Percentiles rank a stretch among this genome's conserved stretches.
Evolutionary conservation across 2,888 invertebrate genomes (phyloP).

Genomic region (Conistra vaccinii): DNA sequence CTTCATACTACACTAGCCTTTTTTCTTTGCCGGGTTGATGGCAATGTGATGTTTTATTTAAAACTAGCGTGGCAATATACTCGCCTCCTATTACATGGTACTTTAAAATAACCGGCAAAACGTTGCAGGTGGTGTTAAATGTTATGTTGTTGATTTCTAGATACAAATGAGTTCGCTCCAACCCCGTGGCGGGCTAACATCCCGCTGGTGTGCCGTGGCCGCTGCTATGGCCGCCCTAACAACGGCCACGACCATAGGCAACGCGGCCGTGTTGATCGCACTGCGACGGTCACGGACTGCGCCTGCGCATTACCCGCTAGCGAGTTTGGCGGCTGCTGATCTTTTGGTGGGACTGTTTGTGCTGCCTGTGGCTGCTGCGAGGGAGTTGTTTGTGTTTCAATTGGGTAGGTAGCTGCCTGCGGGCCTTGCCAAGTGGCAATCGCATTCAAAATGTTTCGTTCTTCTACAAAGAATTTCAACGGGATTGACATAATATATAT

Average conservation of each 20-base stretch:
- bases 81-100: too few species aligned
- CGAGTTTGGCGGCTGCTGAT: constrained; percentile 92
- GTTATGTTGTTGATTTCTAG: constrained; percentile 25
- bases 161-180: constrained; percentile 62
- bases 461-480: too few species aligned
- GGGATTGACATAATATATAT: too few species aligned
- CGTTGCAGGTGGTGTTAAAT: too few species aligned
- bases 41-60: too few species aligned
- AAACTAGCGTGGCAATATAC: too few species aligned
- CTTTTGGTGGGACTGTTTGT: constrained; percentile 91
- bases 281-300: constrained; percentile 76
- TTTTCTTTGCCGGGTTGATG: too few species aligned
- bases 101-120: too few species aligned
- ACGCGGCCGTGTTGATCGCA: constrained; percentile 79
- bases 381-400: constrained; percentile 90
- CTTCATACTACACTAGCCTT: too few species aligned
- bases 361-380: constrained; percentile 89
- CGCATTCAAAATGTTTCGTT: too few species aligned
- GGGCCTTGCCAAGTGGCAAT: too few species aligned
- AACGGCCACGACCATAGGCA: constrained; percentile 77
- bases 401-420: constrained; percentile 76
- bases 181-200: constrained; percentile 74
- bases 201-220: constrained; percentile 71
- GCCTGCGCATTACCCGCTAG: constrained; percentile 93
- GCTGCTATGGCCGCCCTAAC: constrained; percentile 74